Conservation (phyloP, 2,797 vertebrate genomes). For the Microctenopoma stevenorrisi region DNA sequence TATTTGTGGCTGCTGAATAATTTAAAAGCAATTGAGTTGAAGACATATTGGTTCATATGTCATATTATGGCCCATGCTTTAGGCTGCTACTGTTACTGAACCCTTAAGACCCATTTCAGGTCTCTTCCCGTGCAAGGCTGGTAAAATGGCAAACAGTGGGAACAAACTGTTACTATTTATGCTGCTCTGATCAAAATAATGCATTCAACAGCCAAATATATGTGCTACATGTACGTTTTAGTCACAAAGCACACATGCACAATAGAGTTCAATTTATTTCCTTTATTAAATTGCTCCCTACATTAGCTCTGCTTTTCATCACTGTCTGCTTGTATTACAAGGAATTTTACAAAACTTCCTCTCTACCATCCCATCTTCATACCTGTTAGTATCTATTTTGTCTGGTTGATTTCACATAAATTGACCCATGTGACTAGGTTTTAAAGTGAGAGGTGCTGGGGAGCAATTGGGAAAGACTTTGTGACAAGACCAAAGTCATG, state of each 20-base stretch:
- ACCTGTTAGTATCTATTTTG: too few relatives aligned
- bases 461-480: background rate
- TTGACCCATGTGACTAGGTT: background rate
- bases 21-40: slow-evolving; percentile 71
- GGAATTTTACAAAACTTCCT: too few relatives aligned
- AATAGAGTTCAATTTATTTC: too few relatives aligned
- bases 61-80: slow-evolving; percentile 37
- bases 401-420: background rate
- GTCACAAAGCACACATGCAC: background rate
- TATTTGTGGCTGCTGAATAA: slow-evolving; percentile 79
- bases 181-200: slow-evolving; percentile 21
- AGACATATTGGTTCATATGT: slow-evolving; percentile 66
- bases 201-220: slow-evolving; percentile 15
- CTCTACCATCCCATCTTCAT: too few relatives aligned
- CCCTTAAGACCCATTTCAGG: slow-evolving; percentile 41
- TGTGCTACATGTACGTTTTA: slow-evolving; percentile 17
- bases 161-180: slow-evolving; percentile 36
- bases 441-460: background rate
- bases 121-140: slow-evolving; percentile 19
- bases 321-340: background rate
- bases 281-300: too few relatives aligned
- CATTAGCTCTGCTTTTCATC: background rate
- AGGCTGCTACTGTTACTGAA: slow-evolving; percentile 42
- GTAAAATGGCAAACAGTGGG: slow-evolving; percentile 17
- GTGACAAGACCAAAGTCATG: too few relatives aligned